These are phyloP conservation scores for Psittacus erithacus DNA, from an alignment of 2,113 vertebrate species.

Conservation along the genomic window DNA sequence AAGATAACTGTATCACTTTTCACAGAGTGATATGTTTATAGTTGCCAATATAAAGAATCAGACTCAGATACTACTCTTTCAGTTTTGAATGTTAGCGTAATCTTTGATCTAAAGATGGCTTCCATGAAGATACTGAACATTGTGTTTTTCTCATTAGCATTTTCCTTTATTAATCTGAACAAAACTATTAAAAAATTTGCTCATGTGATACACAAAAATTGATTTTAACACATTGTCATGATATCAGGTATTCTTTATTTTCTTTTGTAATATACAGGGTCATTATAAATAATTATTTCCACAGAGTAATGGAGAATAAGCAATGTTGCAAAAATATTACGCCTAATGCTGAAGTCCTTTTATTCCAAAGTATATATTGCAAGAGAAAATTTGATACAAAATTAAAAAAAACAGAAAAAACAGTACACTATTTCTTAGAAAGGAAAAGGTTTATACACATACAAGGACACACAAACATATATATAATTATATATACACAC, in stretches of 20 bases:
- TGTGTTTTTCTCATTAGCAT: neutral
- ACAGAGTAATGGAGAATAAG: neutral
- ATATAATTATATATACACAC: neutral
- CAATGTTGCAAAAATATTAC: neutral
- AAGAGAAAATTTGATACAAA: neutral
- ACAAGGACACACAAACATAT: rapidly evolving
- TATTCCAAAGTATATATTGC: neutral
- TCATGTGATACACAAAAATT: neutral
- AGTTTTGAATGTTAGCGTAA: neutral
- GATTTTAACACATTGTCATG: neutral
- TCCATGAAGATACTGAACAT: rapidly evolving
- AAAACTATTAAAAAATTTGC: neutral
- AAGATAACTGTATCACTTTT: neutral
- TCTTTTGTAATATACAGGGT: neutral
- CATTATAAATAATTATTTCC: neutral
- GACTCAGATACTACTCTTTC: neutral
- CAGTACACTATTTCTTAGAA: neutral
- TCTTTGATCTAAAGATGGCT: neutral
- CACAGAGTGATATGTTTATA: neutral
- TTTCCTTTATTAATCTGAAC: neutral
- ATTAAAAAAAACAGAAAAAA: neutral
- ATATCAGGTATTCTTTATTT: neutral
- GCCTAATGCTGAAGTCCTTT: neutral
- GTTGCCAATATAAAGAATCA: neutral
- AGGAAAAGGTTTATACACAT: neutral